Evolutionary conservation across 2,888 invertebrate genomes (phyloP).

Genomic region (Epinotia nisella): DNA sequence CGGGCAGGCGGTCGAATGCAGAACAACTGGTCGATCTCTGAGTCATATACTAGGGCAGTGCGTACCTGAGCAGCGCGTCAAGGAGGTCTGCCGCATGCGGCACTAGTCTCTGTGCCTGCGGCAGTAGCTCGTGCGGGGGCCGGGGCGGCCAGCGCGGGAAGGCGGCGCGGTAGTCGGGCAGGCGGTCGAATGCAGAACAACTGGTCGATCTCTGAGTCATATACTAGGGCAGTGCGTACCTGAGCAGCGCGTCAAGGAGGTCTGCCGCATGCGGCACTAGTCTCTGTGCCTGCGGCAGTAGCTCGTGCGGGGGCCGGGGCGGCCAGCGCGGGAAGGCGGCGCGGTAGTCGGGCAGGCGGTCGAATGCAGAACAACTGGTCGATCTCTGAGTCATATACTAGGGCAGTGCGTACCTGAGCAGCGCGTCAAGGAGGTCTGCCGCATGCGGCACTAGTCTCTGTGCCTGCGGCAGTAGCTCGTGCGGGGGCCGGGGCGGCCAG

Average conservation of each 20-base stretch:
- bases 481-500: slow-evolving; percentile 5
- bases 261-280: slow-evolving; percentile 4
- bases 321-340: slow-evolving; percentile 16
- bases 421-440: not conserved
- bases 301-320: not conserved
- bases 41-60: too few species aligned
- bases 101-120: not conserved
- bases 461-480: not conserved
- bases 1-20: too few species aligned
- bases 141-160: slow-evolving; percentile 9
- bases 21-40: too few species aligned
- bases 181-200: too few species aligned
- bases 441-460: not conserved
- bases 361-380: too few species aligned
- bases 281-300: not conserved
- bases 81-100: slow-evolving; percentile 7
- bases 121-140: not conserved
- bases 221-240: too few species aligned
- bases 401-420: slow-evolving; percentile 8
- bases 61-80: slow-evolving; percentile 1
- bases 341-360: slow-evolving; percentile 12
- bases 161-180: slow-evolving; percentile 12
- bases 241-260: slow-evolving; percentile 4
- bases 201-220: too few species aligned
- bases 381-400: too few species aligned